phyloP scores from a whole-genome alignment of 2,113 vertebrate species.

The Cheirogaleus medius region DNA sequence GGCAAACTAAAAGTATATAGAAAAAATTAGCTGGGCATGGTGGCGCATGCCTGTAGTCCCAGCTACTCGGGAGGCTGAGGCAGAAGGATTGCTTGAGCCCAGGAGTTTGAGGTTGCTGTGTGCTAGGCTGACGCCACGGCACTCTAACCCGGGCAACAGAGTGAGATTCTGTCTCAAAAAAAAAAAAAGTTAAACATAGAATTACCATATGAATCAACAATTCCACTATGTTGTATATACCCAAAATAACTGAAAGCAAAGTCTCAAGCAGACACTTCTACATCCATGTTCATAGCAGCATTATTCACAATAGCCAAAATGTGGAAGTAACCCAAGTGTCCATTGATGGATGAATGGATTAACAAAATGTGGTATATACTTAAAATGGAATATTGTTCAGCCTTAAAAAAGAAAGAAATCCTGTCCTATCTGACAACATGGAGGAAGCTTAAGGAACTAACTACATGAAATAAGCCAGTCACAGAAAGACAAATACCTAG shows the following conservation, averaged over 20 bases:
- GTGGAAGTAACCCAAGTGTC: neutral
- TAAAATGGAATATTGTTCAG: neutral
- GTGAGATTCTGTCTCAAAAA: too few relatives aligned
- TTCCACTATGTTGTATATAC: neutral
- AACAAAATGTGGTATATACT: neutral
- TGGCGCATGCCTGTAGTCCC: too few relatives aligned
- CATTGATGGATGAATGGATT: neutral
- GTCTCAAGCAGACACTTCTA: neutral
- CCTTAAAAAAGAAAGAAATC: neutral
- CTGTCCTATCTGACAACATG: neutral
- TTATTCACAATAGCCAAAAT: neutral
- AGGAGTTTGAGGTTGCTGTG: too few relatives aligned
- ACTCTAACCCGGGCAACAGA: too few relatives aligned
- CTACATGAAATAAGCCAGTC: slow-evolving; percentile 5
- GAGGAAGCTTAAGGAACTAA: neutral
- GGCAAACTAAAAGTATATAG: too few relatives aligned
- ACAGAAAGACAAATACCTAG: neutral
- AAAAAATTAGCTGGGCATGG: too few relatives aligned
- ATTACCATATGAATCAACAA: neutral
- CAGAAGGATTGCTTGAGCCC: too few relatives aligned
- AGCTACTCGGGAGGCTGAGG: too few relatives aligned
- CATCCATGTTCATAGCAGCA: neutral
- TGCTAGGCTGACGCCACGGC: too few relatives aligned
- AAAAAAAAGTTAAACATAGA: slow-evolving; percentile 8
- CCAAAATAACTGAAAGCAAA: neutral